Conservation (phyloP, 2,888 invertebrate species). For the Phengaris arion region DNA sequence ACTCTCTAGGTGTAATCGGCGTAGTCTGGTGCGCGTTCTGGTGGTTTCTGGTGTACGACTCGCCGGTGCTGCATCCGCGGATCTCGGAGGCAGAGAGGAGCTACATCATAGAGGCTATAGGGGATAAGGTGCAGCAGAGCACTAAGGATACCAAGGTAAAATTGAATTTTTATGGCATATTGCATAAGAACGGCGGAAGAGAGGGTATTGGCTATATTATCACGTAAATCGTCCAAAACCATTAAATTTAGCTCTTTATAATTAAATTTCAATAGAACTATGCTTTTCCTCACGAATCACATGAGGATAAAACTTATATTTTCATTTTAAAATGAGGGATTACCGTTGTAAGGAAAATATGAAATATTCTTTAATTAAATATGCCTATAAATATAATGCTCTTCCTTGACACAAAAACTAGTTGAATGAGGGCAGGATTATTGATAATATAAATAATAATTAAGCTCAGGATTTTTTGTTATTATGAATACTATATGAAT, state of each 20-base stretch:
- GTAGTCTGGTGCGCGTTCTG: constrained; percentile 78
- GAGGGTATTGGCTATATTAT: no score
- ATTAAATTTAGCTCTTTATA: background rate
- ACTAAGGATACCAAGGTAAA: constrained; percentile 58
- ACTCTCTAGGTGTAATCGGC: constrained; percentile 67
- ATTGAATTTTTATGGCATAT: background rate
- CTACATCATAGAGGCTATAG: constrained; percentile 82
- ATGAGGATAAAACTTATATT: constrained; percentile 2
- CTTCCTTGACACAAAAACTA: constrained; percentile 20
- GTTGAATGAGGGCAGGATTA: constrained; percentile 1
- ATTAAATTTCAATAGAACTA: background rate
- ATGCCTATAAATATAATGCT: background rate
- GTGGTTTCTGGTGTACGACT: constrained; percentile 82
- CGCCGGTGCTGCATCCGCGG: constrained; percentile 81
- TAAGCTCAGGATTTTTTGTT: background rate
- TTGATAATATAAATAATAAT: background rate
- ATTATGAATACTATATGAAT: no score
- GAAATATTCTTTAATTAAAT: constrained; percentile 12
- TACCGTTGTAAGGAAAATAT: constrained; percentile 3
- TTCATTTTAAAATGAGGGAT: background rate
- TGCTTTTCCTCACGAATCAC: background rate
- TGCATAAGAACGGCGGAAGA: no score
- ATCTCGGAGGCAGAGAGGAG: constrained; percentile 81
- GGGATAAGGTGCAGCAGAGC: constrained; percentile 74
- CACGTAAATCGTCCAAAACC: background rate